These are phyloP conservation scores for Alethe castanea DNA, from an alignment of 2,113 vertebrate genomes.

Conservation along the genomic window DNA sequence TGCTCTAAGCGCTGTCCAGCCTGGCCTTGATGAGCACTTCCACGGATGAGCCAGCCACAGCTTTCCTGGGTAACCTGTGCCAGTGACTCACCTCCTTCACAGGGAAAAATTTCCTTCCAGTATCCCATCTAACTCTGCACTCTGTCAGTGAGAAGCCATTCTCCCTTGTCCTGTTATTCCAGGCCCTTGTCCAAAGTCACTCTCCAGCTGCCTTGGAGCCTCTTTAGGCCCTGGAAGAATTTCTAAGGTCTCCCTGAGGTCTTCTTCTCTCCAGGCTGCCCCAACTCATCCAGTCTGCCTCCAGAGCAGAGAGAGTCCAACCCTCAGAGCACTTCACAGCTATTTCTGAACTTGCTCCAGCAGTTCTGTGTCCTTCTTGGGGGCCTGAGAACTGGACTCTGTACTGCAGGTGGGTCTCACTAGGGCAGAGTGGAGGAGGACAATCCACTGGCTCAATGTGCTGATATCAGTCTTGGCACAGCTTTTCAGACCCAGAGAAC, in stretches of 20 bases:
- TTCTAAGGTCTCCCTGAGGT: neutral
- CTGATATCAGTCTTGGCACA: accelerated
- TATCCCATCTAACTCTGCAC: neutral
- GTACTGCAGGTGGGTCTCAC: neutral
- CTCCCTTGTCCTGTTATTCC: neutral
- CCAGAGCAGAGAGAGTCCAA: neutral
- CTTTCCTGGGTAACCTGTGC: neutral
- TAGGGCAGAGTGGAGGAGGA: neutral
- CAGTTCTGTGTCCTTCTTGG: neutral
- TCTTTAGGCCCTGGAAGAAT: neutral
- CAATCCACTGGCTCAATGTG: neutral
- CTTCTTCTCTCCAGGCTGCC: neutral
- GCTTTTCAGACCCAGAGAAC: neutral
- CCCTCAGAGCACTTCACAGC: neutral
- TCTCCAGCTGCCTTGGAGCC: neutral
- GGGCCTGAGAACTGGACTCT: neutral
- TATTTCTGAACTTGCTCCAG: neutral
- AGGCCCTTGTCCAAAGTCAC: neutral
- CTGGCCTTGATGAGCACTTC: neutral
- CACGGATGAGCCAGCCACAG: neutral
- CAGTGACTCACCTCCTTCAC: neutral
- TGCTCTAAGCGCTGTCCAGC: neutral
- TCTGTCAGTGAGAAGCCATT: neutral
- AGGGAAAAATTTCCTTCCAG: neutral
- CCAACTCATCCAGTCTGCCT: neutral